Conservation (phyloP, 2,888 invertebrate genomes). For the Gonocerus acuteangulatus region DNA sequence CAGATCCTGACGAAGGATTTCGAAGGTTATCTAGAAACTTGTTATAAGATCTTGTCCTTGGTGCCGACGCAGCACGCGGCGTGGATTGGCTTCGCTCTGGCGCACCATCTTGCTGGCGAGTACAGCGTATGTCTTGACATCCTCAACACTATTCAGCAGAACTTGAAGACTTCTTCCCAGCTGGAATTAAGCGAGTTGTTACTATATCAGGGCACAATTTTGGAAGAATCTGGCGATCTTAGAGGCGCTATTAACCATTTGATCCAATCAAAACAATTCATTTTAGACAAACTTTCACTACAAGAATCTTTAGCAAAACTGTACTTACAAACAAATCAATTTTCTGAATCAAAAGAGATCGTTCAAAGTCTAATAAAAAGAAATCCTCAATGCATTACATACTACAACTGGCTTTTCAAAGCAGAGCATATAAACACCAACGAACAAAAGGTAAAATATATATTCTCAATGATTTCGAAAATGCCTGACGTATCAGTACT, state of each 20-base stretch:
- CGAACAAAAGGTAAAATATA: conserved; percentile 71
- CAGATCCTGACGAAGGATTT: conserved; percentile 99
- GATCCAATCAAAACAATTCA: conserved; percentile 75
- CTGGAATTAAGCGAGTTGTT: conserved; percentile 3
- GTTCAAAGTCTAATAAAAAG: conserved; percentile 78
- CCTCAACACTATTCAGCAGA: conserved; percentile 83
- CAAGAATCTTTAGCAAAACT: conserved; percentile 73
- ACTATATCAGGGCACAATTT: conserved; percentile 6
- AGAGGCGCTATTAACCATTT: conserved; percentile 91
- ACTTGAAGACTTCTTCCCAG: background rate
- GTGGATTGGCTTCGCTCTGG: conserved; percentile 99
- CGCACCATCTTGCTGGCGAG: conserved; percentile 92
- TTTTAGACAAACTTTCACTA: conserved; percentile 86
- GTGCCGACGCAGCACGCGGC: conserved; percentile 94
- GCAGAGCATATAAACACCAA: conserved; percentile 66
- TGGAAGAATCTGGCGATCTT: conserved; percentile 30
- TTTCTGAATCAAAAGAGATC: conserved; percentile 64
- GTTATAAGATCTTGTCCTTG: conserved; percentile 91
- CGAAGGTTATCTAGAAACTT: conserved; percentile 92
- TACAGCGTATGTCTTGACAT: conserved; percentile 95
- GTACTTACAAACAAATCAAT: conserved; percentile 49
- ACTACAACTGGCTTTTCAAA: conserved; percentile 81
- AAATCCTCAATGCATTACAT: conserved; percentile 92
- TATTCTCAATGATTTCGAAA: conserved; percentile 64
- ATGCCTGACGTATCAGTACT: conserved; percentile 85